Base-by-base conservation (phyloP, 2,113 vertebrate genomes). In the Hemibagrus wyckioides region DNA sequence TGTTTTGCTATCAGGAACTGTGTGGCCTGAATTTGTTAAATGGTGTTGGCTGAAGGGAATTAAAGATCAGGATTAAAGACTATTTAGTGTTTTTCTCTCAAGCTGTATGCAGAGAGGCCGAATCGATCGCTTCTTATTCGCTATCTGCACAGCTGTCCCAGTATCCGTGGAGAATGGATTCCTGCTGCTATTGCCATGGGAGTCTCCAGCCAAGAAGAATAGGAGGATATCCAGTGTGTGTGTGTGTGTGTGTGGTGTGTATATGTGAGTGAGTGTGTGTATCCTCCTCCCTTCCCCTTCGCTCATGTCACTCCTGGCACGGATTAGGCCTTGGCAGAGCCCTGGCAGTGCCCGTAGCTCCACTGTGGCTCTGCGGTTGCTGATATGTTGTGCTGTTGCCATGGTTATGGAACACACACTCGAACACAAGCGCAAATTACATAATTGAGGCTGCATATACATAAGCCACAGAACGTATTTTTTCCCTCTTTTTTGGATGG, bases 151-250 rank as follows among this genome's bases (percentile, higher is more conserved):
- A 95, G 94, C 95, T 94, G 94, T 94, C 94, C 92, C 92, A 93
- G 94, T 92, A 92, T 94, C 94, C 93, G 92, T 95, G 94, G 95
- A 95, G 94, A 95, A 96, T 95, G 94, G 93, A 95, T 95, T 96
- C 93, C 93, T 94, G 61, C 90, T 92, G 93, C 93, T 92, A 92
- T 92, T 93, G 94, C 93, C 94, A 95, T 92, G 94, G 94, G 93
- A 94, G 92, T 92, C 93, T 94, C 92, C 92, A 90, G 94, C 93
- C 94, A 94, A 94, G 92, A 94, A 94, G 94, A 94, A 95, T 94
- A 92, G 94, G 93, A 95, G 94, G 94, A 95, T 92, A 94, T 94
- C 94, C 95, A 94, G 93, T 92, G 91, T 94, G 93, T 93, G 93
- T 59, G 92, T 86, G 71, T 90, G 86, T 82, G 84, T 88, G 85